A percentile compares a stretch with the other conserved stretches of the same genome.
phyloP scores from a whole-genome alignment of 2,888 invertebrate species.

The Campaea margaritaria region DNA sequence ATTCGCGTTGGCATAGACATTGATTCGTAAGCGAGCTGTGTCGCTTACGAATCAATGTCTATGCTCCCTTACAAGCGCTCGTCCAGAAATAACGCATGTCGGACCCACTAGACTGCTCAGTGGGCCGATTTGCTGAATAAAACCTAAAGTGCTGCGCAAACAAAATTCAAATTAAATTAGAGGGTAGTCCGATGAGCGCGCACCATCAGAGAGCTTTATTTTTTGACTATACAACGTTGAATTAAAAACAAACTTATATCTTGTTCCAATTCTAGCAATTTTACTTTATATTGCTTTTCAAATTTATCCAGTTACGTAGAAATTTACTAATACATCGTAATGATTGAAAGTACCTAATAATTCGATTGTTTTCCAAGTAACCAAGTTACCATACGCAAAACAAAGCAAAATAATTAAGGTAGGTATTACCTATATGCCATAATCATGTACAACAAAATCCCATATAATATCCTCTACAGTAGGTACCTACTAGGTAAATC shows the following conservation, averaged over 20 bases:
- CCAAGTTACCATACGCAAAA: too few relatives aligned
- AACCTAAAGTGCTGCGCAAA: slow-evolving; percentile 29
- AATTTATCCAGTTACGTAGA: too few relatives aligned
- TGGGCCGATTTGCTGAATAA: slow-evolving; percentile 19
- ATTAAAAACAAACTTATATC: background rate
- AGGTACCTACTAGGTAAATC: background rate
- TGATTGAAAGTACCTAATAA: too few relatives aligned
- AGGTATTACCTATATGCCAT: too few relatives aligned
- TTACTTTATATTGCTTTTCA: too few relatives aligned
- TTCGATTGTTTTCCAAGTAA: too few relatives aligned
- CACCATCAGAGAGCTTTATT: slow-evolving; percentile 1
- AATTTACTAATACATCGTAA: too few relatives aligned
- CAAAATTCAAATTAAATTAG: slow-evolving; percentile 32
- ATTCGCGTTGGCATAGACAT: slow-evolving; percentile 24
- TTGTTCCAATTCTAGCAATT: background rate
- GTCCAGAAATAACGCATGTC: slow-evolving; percentile 29
- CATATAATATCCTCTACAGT: too few relatives aligned
- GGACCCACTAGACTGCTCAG: slow-evolving; percentile 2
- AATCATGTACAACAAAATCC: too few relatives aligned
- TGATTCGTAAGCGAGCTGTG: too few relatives aligned
- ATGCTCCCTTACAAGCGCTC: slow-evolving; percentile 28
- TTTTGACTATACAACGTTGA: background rate
- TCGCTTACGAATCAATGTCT: slow-evolving; percentile 34
- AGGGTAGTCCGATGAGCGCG: slow-evolving; percentile 25
- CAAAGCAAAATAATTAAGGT: too few relatives aligned